These are phyloP conservation scores for Leptopterna dolabrata DNA, from an alignment of 2,888 invertebrate genomes.

Conservation along the genomic window DNA sequence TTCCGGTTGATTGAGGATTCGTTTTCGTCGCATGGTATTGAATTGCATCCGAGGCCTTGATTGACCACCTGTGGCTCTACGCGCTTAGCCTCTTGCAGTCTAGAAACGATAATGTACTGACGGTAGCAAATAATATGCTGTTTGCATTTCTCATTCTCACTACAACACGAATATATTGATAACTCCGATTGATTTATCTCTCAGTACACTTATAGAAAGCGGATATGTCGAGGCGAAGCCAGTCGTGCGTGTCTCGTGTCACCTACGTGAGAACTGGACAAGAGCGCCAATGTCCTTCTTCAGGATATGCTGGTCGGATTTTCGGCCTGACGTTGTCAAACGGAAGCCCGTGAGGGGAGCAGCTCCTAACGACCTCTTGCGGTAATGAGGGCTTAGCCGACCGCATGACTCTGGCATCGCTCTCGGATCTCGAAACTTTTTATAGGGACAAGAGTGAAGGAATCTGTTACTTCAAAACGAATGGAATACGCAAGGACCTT, in stretches of 20 bases:
- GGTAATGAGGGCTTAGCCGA: constrained; percentile 20
- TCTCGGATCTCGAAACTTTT: not conserved
- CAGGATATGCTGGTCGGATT: not conserved
- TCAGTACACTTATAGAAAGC: not conserved
- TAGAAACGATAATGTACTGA: no score
- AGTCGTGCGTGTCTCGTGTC: not conserved
- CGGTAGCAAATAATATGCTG: no score
- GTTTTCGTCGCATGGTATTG: no score
- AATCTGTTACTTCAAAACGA: no score
- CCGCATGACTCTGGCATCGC: constrained; percentile 1
- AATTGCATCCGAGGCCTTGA: no score
- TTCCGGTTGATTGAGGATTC: no score
- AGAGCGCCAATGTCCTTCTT: not conserved
- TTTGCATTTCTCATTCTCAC: no score
- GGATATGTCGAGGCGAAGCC: not conserved
- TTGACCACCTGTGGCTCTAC: no score
- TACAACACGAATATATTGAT: not conserved
- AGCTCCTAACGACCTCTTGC: constrained; percentile 30
- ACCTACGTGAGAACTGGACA: not conserved
- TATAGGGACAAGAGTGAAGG: no score
- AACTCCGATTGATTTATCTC: not conserved
- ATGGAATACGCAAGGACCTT: no score
- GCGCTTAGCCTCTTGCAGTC: no score
- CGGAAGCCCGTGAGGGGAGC: constrained; percentile 15
- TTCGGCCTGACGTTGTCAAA: constrained; percentile 27